Evolutionary conservation across 2,797 vertebrate genomes (phyloP).

Genomic region (Pseudopleuronectes americanus): DNA sequence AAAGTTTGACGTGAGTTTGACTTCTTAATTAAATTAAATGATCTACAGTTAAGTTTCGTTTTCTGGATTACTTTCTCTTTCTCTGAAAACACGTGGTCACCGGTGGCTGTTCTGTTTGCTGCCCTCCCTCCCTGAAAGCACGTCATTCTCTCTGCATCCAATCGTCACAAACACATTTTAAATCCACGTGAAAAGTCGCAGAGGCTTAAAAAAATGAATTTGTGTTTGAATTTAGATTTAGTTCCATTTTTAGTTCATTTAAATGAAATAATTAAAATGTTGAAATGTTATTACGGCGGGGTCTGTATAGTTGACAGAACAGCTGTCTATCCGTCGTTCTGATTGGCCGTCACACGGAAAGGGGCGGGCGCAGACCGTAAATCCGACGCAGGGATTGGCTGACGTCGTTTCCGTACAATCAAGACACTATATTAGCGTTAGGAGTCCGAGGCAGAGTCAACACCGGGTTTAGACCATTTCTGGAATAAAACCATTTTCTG

Average conservation of each 20-base stretch:
- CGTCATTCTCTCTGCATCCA: background rate
- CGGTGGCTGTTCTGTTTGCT: background rate
- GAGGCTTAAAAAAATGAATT: background rate
- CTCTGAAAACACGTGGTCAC: constrained; percentile 83
- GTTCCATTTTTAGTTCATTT: accelerated
- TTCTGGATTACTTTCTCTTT: constrained; percentile 70
- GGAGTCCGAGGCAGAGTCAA: background rate
- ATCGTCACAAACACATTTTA: accelerated
- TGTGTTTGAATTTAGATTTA: background rate
- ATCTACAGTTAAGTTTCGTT: constrained; percentile 34
- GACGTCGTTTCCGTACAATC: constrained; percentile 2
- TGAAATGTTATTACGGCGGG: background rate
- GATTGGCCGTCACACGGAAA: constrained; percentile 54
- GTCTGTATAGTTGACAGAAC: constrained; percentile 10
- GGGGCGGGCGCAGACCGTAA: background rate
- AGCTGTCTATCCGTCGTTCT: constrained; percentile 15
- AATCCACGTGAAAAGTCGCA: background rate
- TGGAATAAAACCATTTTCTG: background rate
- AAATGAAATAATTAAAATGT: accelerated
- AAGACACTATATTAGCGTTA: background rate
- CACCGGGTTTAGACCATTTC: background rate
- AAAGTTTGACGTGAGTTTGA: too few species aligned
- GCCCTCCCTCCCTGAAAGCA: background rate
- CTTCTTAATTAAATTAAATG: too few species aligned
- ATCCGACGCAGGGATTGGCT: constrained; percentile 48